Conservation (phyloP, 2,797 vertebrate genomes). For the Vireo griseus region DNA sequence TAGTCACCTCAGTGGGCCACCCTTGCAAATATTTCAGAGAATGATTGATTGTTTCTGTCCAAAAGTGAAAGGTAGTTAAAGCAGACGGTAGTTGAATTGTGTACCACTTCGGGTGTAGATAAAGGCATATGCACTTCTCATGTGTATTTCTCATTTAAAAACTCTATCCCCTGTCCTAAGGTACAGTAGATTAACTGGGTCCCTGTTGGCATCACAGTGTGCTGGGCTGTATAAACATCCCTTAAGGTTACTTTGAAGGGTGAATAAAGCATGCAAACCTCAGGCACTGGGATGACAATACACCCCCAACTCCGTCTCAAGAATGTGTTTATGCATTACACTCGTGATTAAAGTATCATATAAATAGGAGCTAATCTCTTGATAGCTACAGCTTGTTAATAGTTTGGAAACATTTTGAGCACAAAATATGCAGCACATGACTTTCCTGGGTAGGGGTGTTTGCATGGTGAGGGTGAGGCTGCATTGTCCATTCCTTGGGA, state of each 20-base stretch:
- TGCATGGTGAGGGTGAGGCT: constrained; percentile 66
- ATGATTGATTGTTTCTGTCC: constrained; percentile 21
- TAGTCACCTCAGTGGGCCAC: constrained; percentile 20
- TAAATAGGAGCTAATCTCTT: constrained; percentile 62
- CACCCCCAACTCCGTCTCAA: constrained; percentile 13
- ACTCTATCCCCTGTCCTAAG: constrained; percentile 23
- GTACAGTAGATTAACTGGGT: constrained; percentile 24
- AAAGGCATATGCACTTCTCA: constrained; percentile 26
- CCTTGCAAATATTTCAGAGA: constrained; percentile 15
- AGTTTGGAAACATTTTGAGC: constrained; percentile 69
- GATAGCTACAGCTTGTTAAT: constrained; percentile 57
- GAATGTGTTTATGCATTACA: constrained; percentile 46
- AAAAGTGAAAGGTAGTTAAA: not conserved
- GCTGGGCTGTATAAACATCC: not conserved
- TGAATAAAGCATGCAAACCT: not conserved
- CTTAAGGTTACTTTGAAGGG: not conserved
- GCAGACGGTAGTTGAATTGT: not conserved
- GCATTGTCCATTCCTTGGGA: constrained; percentile 48
- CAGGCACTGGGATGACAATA: not conserved
- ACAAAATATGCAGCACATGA: constrained; percentile 65
- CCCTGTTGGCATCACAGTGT: not conserved
- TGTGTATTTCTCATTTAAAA: constrained; percentile 20
- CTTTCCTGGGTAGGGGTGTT: constrained; percentile 61
- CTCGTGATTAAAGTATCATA: constrained; percentile 53
- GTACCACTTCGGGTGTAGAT: constrained; percentile 10